Conservation (phyloP, 2,888 invertebrate species). For the Diarsia rubi region DNA sequence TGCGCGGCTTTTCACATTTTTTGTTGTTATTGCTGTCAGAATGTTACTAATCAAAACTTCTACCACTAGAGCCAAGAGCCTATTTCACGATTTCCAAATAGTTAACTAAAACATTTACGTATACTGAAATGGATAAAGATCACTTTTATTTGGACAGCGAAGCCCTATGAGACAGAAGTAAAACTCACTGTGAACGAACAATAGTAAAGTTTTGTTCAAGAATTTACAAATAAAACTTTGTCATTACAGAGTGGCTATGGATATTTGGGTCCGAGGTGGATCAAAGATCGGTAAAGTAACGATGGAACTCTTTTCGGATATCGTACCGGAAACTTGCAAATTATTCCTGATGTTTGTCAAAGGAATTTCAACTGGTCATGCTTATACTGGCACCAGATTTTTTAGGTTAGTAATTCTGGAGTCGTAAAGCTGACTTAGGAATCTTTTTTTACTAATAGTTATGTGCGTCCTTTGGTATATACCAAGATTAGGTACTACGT, state of each 20-base stretch:
- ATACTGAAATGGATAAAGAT: background rate
- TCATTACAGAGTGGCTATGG: conserved; percentile 78
- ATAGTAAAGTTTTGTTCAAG: too few relatives aligned
- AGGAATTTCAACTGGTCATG: conserved; percentile 80
- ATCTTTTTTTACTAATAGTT: background rate
- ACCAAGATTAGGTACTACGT: background rate
- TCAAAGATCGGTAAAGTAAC: conserved; percentile 84
- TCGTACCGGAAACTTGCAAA: conserved; percentile 83
- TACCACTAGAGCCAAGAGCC: too few relatives aligned
- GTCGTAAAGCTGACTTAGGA: background rate
- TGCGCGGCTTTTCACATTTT: too few relatives aligned
- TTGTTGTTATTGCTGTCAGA: too few relatives aligned
- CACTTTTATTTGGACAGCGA: background rate
- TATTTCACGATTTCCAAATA: too few relatives aligned
- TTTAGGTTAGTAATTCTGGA: conserved; percentile 76
- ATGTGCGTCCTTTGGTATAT: background rate
- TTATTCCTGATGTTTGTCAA: conserved; percentile 81
- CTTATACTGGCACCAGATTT: conserved; percentile 83
- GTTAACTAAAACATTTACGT: too few relatives aligned
- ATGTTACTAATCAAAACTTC: too few relatives aligned
- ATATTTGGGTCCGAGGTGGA: conserved; percentile 83
- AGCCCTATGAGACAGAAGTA: background rate
- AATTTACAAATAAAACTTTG: background rate
- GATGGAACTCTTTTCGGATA: conserved; percentile 83
- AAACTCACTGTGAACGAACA: background rate